phyloP scores from a whole-genome alignment of 2,888 invertebrate species.

The Pinctada fucata region DNA sequence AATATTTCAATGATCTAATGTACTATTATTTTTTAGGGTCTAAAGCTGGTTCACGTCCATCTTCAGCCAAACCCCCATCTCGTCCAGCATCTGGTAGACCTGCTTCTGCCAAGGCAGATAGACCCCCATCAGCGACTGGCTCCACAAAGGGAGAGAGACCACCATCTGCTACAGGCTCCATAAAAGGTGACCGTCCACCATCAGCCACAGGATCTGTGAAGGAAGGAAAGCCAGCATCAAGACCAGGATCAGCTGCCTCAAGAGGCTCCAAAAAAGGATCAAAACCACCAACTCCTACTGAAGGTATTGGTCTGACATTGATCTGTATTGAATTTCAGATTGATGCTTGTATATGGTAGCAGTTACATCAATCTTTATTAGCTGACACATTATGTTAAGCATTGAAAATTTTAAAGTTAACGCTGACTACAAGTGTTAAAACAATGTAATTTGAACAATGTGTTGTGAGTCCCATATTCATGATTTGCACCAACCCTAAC shows the following conservation, averaged over 20 bases:
- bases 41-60: constrained; percentile 50
- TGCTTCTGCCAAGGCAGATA: constrained; percentile 31
- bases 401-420: too few relatives aligned
- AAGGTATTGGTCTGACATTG: background rate
- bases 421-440: too few relatives aligned
- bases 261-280: constrained; percentile 34
- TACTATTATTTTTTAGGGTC: constrained; percentile 34
- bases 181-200: constrained; percentile 26
- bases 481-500: too few relatives aligned
- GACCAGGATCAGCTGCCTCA: constrained; percentile 11
- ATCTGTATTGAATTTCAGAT: too few relatives aligned
- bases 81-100: constrained; percentile 43
- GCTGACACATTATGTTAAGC: too few relatives aligned
- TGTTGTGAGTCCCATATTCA: too few relatives aligned
- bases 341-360: too few relatives aligned
- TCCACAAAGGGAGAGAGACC: constrained; percentile 42
- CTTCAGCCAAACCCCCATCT: constrained; percentile 49
- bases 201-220: constrained; percentile 30
- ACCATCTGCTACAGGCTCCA: constrained; percentile 37
- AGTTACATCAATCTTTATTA: too few relatives aligned
- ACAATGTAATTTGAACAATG: too few relatives aligned
- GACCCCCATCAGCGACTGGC: constrained; percentile 46
- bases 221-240: background rate
- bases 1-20: too few relatives aligned
- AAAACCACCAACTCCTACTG: constrained; percentile 47